A percentile compares a stretch with the other conserved stretches of the same genome.
phyloP scores from a whole-genome alignment of 2,113 vertebrate species.

The Cyanoliseus patagonus region DNA sequence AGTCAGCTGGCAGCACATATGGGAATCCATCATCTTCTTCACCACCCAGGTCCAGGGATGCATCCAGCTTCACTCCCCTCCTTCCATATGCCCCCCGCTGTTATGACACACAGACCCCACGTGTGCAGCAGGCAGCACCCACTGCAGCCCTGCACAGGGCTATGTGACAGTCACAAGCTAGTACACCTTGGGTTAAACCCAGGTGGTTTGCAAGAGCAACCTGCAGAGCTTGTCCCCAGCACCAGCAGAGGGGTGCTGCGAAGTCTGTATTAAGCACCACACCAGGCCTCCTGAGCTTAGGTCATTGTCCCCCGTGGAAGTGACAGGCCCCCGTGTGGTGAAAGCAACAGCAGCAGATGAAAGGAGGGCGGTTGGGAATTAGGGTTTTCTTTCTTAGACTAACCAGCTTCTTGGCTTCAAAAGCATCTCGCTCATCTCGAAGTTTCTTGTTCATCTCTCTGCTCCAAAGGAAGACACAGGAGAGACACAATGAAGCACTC shows the following conservation, averaged over 20 bases:
- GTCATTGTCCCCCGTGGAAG: slow-evolving; percentile 70
- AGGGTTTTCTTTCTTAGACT: slow-evolving; percentile 76
- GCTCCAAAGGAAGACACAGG: slow-evolving; percentile 37
- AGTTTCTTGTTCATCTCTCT: slow-evolving; percentile 95
- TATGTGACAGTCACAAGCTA: not conserved
- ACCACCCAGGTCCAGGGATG: not conserved
- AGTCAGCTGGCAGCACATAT: not conserved
- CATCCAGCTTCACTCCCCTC: not conserved
- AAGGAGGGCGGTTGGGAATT: slow-evolving; percentile 56
- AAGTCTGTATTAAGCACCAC: not conserved
- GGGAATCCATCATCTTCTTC: not conserved
- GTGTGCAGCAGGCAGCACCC: not conserved
- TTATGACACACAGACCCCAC: not conserved
- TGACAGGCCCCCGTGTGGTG: slow-evolving; percentile 61
- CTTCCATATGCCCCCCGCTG: not conserved
- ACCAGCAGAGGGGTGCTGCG: not conserved
- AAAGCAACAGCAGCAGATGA: slow-evolving; percentile 76
- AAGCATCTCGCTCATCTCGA: slow-evolving; percentile 89
- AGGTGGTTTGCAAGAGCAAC: not conserved
- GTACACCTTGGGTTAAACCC: not conserved
- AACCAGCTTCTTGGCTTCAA: slow-evolving; percentile 86
- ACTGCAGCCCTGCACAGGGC: not conserved
- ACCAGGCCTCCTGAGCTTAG: not conserved
- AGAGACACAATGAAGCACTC: not conserved
- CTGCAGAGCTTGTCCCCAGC: not conserved